Evolutionary conservation across 1,140 invertebrate genomes (phyloP), one percentile per base, ranked within the genome.

Genomic region (Thaumatotibia leucotreta): DNA sequence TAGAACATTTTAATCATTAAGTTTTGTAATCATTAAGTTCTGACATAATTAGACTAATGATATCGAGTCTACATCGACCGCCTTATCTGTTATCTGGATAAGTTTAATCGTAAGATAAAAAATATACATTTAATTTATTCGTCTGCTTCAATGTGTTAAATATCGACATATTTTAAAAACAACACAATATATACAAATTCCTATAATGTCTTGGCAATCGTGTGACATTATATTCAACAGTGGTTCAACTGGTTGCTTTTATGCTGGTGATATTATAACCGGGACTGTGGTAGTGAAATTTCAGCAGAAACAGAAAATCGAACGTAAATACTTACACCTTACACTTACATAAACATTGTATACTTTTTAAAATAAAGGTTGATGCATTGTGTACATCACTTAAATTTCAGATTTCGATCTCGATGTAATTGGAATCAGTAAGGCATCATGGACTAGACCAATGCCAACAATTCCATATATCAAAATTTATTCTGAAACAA

Each of bases 201-300:
- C n/a, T 17, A 76, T 23, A 67, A 88, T 89, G 88, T 65, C 74
- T 62, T 86, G 86, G 79, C 70, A 77, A 52, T 76, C 69, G 63
- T 87, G 83, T 70, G 76, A 76, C 33, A 68, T 90, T 33, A 73
- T 65, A 27, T 69, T 88, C n/a, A 84, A 87, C 58, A 85, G 73
- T 78, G 75, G 78, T 64, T 74, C 72, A 4, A 80, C 78, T 49
- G 76, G 76, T 20, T 70, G 72, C 64, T 86, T 84, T 70, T 86
- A 86, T 72, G 74, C 82, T 14, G 84, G 86, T 68, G 77, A 86
- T 67, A 74, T 86, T 24, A 77, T 90, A 11, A 86, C 88, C 33
- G 88, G 88, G 64, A 70, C 75, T 0, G 76, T 90, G 11, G 65
- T 76, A 66, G 70, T 90, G 63, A 77, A 88, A 65, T 79, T 83